A percentile compares a stretch with the other conserved stretches of the same genome.
Evolutionary conservation across 2,888 invertebrate genomes (phyloP).

Genomic region (Leptinotarsa rubiginosa): DNA sequence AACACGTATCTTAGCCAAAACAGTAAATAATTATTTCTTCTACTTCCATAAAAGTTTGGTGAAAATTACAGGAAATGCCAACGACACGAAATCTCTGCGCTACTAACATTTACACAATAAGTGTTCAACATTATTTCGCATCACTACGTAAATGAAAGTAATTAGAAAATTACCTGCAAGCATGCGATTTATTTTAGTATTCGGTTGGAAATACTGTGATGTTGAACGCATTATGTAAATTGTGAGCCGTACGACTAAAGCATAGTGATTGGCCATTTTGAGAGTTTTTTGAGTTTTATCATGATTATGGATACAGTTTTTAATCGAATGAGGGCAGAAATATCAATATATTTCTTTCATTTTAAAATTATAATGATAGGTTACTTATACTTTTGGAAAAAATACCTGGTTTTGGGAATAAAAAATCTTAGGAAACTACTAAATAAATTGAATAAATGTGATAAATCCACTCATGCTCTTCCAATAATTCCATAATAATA

Average conservation of each 20-base stretch:
- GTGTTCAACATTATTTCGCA: neutral
- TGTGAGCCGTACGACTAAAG: neutral
- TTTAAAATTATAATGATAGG: too few species aligned
- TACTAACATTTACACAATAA: constrained; percentile 2
- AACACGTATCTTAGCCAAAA: neutral
- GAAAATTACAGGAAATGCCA: neutral
- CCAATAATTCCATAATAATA: too few species aligned
- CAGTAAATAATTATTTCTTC: neutral
- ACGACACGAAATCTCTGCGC: neutral
- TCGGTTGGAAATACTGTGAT: constrained; percentile 14
- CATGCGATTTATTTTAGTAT: neutral
- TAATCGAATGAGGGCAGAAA: too few species aligned
- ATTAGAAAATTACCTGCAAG: constrained; percentile 8
- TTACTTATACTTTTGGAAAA: too few species aligned
- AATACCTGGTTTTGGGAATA: too few species aligned
- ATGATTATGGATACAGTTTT: neutral
- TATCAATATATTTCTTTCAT: too few species aligned
- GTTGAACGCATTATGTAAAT: neutral
- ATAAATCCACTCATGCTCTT: too few species aligned
- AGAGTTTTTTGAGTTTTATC: neutral
- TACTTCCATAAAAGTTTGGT: neutral
- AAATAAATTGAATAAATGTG: too few species aligned
- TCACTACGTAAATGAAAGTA: constrained; percentile 7
- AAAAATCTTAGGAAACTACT: too few species aligned
- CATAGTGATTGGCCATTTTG: neutral